These are phyloP conservation scores for Pyrochroa serraticornis DNA, from an alignment of 2,888 invertebrate genomes.

Conservation along the genomic window DNA sequence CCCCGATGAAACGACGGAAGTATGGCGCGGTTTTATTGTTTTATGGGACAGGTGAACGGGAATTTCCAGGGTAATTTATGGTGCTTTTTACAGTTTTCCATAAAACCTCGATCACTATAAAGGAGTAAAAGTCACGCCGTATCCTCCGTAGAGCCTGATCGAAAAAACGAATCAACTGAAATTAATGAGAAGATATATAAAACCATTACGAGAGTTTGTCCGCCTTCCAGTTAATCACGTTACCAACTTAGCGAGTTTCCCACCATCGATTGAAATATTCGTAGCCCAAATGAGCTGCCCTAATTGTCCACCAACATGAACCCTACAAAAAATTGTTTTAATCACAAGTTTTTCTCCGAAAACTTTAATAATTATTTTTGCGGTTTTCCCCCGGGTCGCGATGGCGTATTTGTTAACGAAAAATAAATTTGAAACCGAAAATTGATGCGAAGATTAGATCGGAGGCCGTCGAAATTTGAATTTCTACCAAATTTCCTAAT, in stretches of 20 bases:
- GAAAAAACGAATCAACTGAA: conserved; percentile 49
- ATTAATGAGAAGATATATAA: conserved; percentile 53
- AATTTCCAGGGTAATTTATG: conserved; percentile 17
- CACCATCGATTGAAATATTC: conserved; percentile 54
- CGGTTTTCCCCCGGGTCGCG: too few species aligned
- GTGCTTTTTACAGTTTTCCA: conserved; percentile 18
- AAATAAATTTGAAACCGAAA: too few species aligned
- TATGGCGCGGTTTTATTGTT: conserved; percentile 31
- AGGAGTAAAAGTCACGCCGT: too few species aligned
- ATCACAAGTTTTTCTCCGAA: too few species aligned
- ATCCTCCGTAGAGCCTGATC: conserved; percentile 24
- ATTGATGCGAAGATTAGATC: too few species aligned
- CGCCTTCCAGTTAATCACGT: conserved; percentile 56
- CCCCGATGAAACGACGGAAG: conserved; percentile 20
- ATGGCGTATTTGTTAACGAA: too few species aligned
- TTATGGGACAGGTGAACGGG: conserved; percentile 34
- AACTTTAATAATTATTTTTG: too few species aligned
- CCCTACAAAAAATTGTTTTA: too few species aligned
- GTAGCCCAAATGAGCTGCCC: conserved; percentile 36
- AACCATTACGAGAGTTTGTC: conserved; percentile 51
- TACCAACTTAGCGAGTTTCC: conserved; percentile 51
- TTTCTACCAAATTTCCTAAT: too few species aligned
- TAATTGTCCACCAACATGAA: conserved; percentile 38
- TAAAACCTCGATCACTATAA: conserved; percentile 1
- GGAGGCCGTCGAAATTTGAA: too few species aligned